Evolutionary conservation across 2,113 vertebrate species (phyloP), one percentile per base, ranked within the genome.

Genomic region (Cacatua alba): DNA sequence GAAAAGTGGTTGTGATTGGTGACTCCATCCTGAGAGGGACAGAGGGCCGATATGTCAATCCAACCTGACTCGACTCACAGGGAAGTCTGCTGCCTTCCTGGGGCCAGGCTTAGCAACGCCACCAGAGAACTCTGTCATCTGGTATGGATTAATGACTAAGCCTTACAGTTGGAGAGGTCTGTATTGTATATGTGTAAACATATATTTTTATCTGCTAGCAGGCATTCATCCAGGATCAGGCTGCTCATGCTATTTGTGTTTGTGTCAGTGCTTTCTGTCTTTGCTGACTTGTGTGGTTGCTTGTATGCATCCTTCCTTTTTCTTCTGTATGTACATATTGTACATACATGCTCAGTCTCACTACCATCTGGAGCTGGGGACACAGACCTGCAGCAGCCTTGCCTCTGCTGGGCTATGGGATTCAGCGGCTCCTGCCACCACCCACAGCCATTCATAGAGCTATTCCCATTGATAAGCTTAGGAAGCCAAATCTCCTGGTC

Each of bases 291-390:
- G 14, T 35, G 60, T 23, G 53, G 3, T 2, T 60, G 17, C 25
- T 29, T 29, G 3, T 20, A 35, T 4, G 19, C 15, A 21, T 13
- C 5, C 3, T 0, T 31, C 12, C 44, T 60, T 24, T 64, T 35
- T 52, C 25, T 52, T 24, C 60, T 4, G 2, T 19, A 4, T 11
- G 3, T 39, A 28, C 33, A 7, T 8, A 5, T 2, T 31, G 48
- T 48, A 33, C 31, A 15, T 12, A 12, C 16, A 24, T 0, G 0
- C 5, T 17, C 20, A 18, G 9, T 35, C 33, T 68, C 69, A 10
- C 41, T 51, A 29, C 33, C 3, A 3, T 26, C 37, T 82, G 19
- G 4, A 82, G 28, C 24, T 43, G 33, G 44, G 51, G 20, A 9
- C 20, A 28, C 4, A 33, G n/a, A 62, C 16, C 31, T 55, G 82